These are phyloP conservation scores for Rhopalosiphum nymphaeae DNA, from an alignment of 2,888 invertebrate species.

Conservation along the genomic window DNA sequence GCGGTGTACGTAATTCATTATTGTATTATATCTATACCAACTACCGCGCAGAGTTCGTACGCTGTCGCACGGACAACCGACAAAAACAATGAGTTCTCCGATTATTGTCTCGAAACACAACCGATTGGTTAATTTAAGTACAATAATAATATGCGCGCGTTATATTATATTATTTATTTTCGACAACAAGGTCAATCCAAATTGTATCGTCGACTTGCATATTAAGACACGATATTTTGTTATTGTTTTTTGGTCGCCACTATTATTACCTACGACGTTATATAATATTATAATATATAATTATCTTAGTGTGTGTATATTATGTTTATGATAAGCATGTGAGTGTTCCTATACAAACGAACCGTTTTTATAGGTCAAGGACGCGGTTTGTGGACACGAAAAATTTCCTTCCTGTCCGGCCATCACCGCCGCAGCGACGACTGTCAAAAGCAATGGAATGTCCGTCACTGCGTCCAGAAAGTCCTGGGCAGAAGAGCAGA, in stretches of 20 bases:
- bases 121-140: background rate
- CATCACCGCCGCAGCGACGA: constrained; percentile 3
- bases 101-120: background rate
- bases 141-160: background rate
- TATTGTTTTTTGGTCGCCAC: background rate
- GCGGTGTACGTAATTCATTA: background rate
- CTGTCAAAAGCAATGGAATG: constrained; percentile 63
- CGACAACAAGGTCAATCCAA: constrained; percentile 38
- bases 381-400: constrained; percentile 78
- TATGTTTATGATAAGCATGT: background rate
- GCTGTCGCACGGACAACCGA: background rate
- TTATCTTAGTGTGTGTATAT: background rate
- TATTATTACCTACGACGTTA: background rate
- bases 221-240: background rate
- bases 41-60: background rate
- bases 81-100: constrained; percentile 14
- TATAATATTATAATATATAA: background rate
- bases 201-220: background rate
- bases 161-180: background rate
- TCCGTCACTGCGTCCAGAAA: constrained; percentile 32
- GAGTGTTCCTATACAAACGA: background rate
- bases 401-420: constrained; percentile 84
- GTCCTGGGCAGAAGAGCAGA: constrained; percentile 78
- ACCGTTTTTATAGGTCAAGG: constrained; percentile 71
- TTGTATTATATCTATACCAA: constrained; percentile 1